Conservation (phyloP, 2,888 invertebrate genomes). For the Sepiola atlantica region DNA sequence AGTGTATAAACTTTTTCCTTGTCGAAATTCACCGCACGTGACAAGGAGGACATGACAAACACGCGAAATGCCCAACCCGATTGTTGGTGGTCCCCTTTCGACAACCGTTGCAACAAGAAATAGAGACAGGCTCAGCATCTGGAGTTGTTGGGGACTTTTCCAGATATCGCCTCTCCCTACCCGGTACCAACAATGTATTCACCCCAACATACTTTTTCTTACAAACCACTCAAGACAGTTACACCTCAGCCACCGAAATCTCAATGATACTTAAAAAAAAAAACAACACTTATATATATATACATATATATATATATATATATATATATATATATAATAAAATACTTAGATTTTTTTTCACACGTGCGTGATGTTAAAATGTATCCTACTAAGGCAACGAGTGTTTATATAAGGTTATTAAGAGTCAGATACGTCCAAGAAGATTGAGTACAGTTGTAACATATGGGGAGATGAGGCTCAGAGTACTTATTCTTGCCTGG, state of each 20-base stretch:
- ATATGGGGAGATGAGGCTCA: too few relatives aligned
- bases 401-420: not conserved
- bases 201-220: not conserved
- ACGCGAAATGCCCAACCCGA: not conserved
- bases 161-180: too few relatives aligned
- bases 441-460: too few relatives aligned
- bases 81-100: not conserved
- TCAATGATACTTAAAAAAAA: not conserved
- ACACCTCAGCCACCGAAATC: not conserved
- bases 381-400: not conserved
- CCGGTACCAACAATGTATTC: not conserved
- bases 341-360: not conserved
- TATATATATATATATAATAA: not conserved
- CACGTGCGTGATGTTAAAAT: not conserved
- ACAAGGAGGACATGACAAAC: conserved; percentile 23
- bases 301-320: too few relatives aligned
- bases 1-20: not conserved
- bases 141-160: not conserved
- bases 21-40: not conserved
- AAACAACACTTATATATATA: not conserved
- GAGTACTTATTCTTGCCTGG: too few relatives aligned
- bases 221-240: not conserved
- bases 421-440: too few relatives aligned
- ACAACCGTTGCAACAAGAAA: conserved; percentile 4
- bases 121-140: not conserved